A percentile compares a stretch with the other conserved stretches of the same genome.
phyloP scores from a whole-genome alignment of 2,888 invertebrate genomes.

The Carabus problematicus region DNA sequence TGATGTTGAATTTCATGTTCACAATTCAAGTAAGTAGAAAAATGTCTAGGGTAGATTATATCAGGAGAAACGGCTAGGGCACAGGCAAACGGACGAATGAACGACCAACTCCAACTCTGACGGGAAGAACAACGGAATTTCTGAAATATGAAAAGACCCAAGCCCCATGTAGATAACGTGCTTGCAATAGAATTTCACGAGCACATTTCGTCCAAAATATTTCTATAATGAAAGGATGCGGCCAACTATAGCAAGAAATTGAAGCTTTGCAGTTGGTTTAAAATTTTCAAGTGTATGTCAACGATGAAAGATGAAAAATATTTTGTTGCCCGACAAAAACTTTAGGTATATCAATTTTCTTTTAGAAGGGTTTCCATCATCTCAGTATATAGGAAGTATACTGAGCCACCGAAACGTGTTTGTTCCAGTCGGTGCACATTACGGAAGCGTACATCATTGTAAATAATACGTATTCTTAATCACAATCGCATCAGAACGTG shows the following conservation, averaged over 20 bases:
- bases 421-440: no score
- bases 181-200: constrained; percentile 29
- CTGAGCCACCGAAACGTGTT: no score
- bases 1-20: constrained; percentile 12
- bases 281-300: background rate
- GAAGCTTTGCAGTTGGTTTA: no score
- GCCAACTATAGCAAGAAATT: background rate
- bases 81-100: no score
- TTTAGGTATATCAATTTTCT: no score
- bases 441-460: no score
- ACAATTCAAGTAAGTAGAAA: constrained; percentile 7
- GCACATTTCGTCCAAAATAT: constrained; percentile 21
- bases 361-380: no score
- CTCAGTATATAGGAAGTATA: no score
- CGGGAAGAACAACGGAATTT: constrained; percentile 24
- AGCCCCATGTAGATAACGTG: constrained; percentile 2
- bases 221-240: constrained; percentile 27
- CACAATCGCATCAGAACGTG: no score
- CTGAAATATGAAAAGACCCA: constrained; percentile 27
- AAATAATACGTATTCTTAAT: no score
- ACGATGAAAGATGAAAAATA: background rate
- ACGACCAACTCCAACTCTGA: background rate
- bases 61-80: background rate
- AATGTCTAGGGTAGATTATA: constrained; percentile 25
- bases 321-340: background rate